Evolutionary conservation across 2,113 vertebrate species (phyloP), one percentile per base, ranked within the genome.

Genomic region (Oncorhynchus gorbuscha): DNA sequence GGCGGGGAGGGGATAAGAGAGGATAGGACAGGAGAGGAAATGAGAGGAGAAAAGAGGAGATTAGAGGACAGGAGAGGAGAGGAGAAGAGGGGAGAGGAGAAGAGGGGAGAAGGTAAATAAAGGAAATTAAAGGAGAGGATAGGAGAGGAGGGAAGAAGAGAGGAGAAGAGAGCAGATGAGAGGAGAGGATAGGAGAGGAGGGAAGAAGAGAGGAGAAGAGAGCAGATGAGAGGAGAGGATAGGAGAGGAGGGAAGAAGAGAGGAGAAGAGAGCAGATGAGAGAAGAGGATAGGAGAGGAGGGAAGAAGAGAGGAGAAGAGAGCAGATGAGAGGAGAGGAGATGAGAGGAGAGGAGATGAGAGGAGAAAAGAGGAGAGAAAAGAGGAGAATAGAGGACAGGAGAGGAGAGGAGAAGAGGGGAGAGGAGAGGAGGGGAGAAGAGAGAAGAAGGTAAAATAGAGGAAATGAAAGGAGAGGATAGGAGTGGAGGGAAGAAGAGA

Each of bases 41-140:
- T 0, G 4, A 32, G 32, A 1, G 32, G 1, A 32, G 32, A 32
- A 5, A 1, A 32, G 0, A 32, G 5, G 5, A 5, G 0, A 2
- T n/a, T n/a, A 32, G 30, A 1, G 30, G 4, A 32, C 0, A 32
- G 1, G 30, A 32, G 32, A 32, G 32, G 5, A 32, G 0, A 32
- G 5, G 5, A 32, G 0, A 2, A 1, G 35, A 8, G 35, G 2
- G 24, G 9, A 8, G 22, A 4, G 22, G 5, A 7, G 62, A 62
- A 0, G 0, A 32, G 32, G 5, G 32, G 32, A 32, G 30, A 1
- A 26, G n/a, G n/a, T n/a, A n/a, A n/a, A n/a, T n/a, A n/a, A n/a
- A n/a, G n/a, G n/a, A n/a, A n/a, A n/a, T n/a, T n/a, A n/a, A n/a
- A n/a, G n/a, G 1, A 32, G 30, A 5, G 4, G 30, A 32, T 0